Evolutionary conservation across 2,113 vertebrate genomes (phyloP).

Genomic region (human (Homo sapiens)): GRCh38 chr12:58302501-58303000

Average conservation of each 20-base stretch:
- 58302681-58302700: neutral
- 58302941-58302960: neutral
- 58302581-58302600: neutral
- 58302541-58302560: neutral
- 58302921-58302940: neutral
- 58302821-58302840: neutral
- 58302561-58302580: neutral
- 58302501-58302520: neutral
- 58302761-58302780: neutral
- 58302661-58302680: slow-evolving; percentile 45
- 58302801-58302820: neutral
- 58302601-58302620: neutral
- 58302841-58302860: neutral
- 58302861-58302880: neutral
- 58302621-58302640: neutral
- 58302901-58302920: neutral
- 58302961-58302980: neutral
- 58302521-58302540: neutral
- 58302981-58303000: neutral
- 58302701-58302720: neutral
- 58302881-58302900: neutral
- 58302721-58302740: neutral
- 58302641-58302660: neutral
- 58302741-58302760: neutral
- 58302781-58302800: neutral